Conservation (phyloP, 2,888 invertebrate genomes). For the Allolobophora icterica region DNA sequence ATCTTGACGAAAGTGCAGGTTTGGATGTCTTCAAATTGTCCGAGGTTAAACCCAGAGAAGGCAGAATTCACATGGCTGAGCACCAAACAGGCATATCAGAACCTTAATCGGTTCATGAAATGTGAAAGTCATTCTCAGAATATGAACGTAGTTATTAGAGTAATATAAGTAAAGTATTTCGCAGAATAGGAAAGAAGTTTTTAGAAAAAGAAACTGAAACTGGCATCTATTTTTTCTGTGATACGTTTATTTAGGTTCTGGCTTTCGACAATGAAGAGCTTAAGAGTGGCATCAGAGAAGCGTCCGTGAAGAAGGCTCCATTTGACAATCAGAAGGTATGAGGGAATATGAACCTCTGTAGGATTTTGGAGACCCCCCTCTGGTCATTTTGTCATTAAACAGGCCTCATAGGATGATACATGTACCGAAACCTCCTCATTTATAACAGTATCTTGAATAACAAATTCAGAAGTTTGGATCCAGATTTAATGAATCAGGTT, state of each 20-base stretch:
- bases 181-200: background rate
- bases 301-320: constrained; percentile 64
- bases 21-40: no score
- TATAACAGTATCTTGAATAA: background rate
- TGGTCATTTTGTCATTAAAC: background rate
- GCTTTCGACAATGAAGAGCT: constrained; percentile 63
- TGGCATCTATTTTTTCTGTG: background rate
- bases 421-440: background rate
- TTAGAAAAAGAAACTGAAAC: background rate
- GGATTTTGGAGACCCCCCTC: background rate
- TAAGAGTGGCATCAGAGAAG: constrained; percentile 52
- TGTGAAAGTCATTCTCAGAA: background rate
- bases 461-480: no score
- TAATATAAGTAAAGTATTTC: background rate
- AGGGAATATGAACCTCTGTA: background rate
- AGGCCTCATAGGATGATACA: background rate
- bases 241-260: constrained; percentile 54
- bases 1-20: no score
- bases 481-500: no score
- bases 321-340: constrained; percentile 58
- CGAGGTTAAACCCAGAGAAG: no score
- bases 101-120: background rate
- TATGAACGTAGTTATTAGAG: background rate
- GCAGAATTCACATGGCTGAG: no score
- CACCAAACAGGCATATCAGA: background rate